Evolutionary conservation across 1,140 invertebrate species (phyloP).

Genomic region (Harlomillsia oculata): DNA sequence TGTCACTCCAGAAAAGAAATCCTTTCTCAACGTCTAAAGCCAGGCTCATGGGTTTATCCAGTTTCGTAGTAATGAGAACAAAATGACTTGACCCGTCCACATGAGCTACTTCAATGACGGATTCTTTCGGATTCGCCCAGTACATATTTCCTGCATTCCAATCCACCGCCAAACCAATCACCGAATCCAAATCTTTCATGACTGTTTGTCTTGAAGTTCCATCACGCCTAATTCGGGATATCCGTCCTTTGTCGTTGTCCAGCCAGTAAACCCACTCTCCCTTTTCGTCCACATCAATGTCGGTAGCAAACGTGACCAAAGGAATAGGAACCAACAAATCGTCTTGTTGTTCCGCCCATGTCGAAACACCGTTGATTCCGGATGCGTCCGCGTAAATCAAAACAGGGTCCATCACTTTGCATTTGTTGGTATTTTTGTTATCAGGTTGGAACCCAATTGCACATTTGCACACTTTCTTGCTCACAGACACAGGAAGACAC

Average conservation of each 20-base stretch:
- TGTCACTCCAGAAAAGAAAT: slow-evolving; percentile 40
- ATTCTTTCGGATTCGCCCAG: slow-evolving; percentile 52
- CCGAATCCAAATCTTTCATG: slow-evolving; percentile 47
- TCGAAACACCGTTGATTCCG: slow-evolving; percentile 53
- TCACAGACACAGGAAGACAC: slow-evolving; percentile 57
- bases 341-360: slow-evolving; percentile 43
- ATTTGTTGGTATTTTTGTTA: slow-evolving; percentile 44
- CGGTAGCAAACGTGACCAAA: slow-evolving; percentile 59
- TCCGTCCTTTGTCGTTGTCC: slow-evolving; percentile 61
- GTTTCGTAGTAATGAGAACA: slow-evolving; percentile 43
- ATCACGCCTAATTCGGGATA: slow-evolving; percentile 65
- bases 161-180: slow-evolving; percentile 44
- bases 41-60: slow-evolving; percentile 47
- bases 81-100: slow-evolving; percentile 45
- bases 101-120: slow-evolving; percentile 49
- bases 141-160: slow-evolving; percentile 50
- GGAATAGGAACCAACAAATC: slow-evolving; percentile 66
- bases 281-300: slow-evolving; percentile 64
- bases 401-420: slow-evolving; percentile 53
- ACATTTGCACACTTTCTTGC: slow-evolving; percentile 56
- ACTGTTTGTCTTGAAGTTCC: slow-evolving; percentile 56
- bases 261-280: slow-evolving; percentile 67
- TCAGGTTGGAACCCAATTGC: slow-evolving; percentile 59
- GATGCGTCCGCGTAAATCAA: slow-evolving; percentile 55
- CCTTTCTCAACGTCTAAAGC: slow-evolving; percentile 55